Base-by-base conservation (phyloP, 2,113 vertebrate species). In the Orientallactaga bullata region DNA sequence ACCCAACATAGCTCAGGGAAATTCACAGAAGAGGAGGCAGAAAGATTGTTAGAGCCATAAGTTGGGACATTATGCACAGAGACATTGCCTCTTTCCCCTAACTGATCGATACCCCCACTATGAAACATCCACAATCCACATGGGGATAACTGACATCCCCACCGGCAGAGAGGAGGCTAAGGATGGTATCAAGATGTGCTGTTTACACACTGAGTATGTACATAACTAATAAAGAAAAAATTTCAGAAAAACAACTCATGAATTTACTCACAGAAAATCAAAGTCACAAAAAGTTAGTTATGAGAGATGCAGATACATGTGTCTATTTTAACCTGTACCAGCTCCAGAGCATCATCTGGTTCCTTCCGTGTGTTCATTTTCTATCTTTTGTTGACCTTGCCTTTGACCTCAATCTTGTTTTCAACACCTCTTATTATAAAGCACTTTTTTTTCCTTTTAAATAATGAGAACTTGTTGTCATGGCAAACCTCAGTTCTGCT, bases 391-490 rank as follows among this genome's bases (percentile, higher is more conserved):
- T 93, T 81, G 2, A 8, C 93, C 80, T 96, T 93, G 93, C 88
- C 91, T 95, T 92, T 82, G 61, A 74, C 39, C 51, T 90, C 82
- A 71, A 17, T 63, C 90, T 85, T 95, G 65, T 96, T 96, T 89
- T 74, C 28, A 93, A 66, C 84, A 91, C 42, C 89, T 95, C 97
- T 98, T 95, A 83, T 85, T 85, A 79, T 37, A 78, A 96, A 81
- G 37, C 81, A 60, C 11, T 42, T 3, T 58, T 83, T 69, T 88
- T n/a, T 2, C 3, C 76, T 92, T 85, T 87, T 85, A 94, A 96
- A 90, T 91, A 97, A 96, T 93, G 79, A 97, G 83, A 96, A 92
- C 73, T 94, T 97, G 96, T 98, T 98, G 97, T 97, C 97, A 97
- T 97, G 97, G 97, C 96, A 98, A 97, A 98, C 51, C 26, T 93